These are phyloP conservation scores for Hypomecis atomaria DNA, from an alignment of 2,888 invertebrate genomes.

Conservation along the genomic window DNA sequence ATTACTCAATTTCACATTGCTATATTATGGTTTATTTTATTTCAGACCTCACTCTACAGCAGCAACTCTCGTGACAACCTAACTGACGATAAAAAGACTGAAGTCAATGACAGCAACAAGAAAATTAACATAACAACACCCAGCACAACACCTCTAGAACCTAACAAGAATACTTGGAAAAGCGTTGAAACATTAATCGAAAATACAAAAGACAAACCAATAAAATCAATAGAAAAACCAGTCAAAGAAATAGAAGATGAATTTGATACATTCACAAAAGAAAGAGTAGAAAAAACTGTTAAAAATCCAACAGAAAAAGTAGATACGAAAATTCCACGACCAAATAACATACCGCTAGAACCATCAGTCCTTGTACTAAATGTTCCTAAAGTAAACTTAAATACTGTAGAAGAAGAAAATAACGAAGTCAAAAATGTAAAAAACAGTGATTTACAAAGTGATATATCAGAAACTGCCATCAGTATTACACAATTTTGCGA, in stretches of 20 bases:
- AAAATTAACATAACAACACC: slow-evolving; percentile 51
- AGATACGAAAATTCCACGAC: slow-evolving; percentile 55
- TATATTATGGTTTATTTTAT: slow-evolving; percentile 6
- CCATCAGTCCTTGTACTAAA: slow-evolving; percentile 61
- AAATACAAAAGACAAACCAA: slow-evolving; percentile 32
- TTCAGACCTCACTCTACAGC: slow-evolving; percentile 72
- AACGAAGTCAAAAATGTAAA: slow-evolving; percentile 16
- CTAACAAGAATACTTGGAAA: slow-evolving; percentile 66
- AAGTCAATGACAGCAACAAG: slow-evolving; percentile 47
- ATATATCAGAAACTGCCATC: slow-evolving; percentile 63
- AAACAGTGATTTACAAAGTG: slow-evolving; percentile 53
- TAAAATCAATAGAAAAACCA: slow-evolving; percentile 25
- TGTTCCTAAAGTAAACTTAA: slow-evolving; percentile 66
- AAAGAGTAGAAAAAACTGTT: slow-evolving; percentile 65
- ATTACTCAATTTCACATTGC: no score
- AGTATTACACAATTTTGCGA: slow-evolving; percentile 45
- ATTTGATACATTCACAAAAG: slow-evolving; percentile 77
- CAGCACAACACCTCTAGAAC: slow-evolving; percentile 71
- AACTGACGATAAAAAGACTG: slow-evolving; percentile 57
- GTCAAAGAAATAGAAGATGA: slow-evolving; percentile 73
- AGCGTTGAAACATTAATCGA: slow-evolving; percentile 60
- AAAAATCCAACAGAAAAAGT: slow-evolving; percentile 63
- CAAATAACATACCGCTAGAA: slow-evolving; percentile 58
- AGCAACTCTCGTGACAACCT: slow-evolving; percentile 66
- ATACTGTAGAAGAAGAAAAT: slow-evolving; percentile 74